A percentile compares a stretch with the other conserved stretches of the same genome.
Evolutionary conservation across 2,888 invertebrate genomes (phyloP).

Genomic region (Salticus scenicus): DNA sequence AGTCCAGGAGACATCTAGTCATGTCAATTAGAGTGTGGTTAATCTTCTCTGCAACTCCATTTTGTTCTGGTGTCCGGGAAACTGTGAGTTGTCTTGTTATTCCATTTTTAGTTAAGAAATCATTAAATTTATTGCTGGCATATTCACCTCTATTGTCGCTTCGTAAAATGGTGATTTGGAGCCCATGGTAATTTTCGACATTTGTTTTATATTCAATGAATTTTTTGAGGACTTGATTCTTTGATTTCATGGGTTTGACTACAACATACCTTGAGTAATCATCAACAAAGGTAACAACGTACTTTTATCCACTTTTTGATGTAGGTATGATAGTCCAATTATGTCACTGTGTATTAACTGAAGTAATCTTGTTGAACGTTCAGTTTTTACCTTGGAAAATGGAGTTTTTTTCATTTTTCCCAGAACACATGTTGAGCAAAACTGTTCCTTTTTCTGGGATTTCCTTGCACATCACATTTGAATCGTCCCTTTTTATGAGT

Average conservation of each 20-base stretch:
- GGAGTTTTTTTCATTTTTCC: conserved; percentile 1
- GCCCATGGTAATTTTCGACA: conserved; percentile 8
- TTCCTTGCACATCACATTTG: background rate
- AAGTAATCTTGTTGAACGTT: background rate
- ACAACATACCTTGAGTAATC: conserved; percentile 15
- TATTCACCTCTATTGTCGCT: conserved; percentile 1
- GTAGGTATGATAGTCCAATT: conserved; percentile 5
- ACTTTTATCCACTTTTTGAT: conserved; percentile 5
- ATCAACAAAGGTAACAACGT: conserved; percentile 9
- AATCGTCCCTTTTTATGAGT: background rate
- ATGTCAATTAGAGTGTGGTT: conserved; percentile 15
- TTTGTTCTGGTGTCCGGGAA: conserved; percentile 11
- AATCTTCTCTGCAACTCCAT: conserved; percentile 22
- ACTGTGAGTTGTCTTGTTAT: background rate
- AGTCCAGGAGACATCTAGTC: background rate
- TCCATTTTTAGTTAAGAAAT: background rate
- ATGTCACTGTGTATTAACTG: background rate
- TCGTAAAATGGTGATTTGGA: background rate
- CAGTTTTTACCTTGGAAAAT: background rate
- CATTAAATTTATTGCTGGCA: background rate
- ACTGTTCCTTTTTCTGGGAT: background rate
- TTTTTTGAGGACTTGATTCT: background rate
- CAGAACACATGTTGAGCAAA: background rate
- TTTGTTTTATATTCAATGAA: conserved; percentile 8
- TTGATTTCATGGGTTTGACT: conserved; percentile 2